Conservation (phyloP, 2,797 vertebrate species). For the Diglossa cyanea region DNA sequence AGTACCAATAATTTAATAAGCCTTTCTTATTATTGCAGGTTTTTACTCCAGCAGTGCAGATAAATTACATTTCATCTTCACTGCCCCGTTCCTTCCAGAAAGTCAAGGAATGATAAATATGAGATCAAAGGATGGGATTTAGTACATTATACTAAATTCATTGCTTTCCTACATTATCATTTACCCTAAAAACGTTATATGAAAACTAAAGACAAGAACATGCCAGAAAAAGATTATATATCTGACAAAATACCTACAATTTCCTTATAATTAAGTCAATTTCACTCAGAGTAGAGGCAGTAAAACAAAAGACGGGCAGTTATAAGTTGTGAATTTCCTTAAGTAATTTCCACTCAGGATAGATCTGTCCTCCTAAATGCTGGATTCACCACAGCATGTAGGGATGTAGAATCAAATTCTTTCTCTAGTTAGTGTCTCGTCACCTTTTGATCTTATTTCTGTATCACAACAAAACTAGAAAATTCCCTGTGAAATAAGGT, state of each 20-base stretch:
- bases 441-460: conserved; percentile 19
- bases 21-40: conserved; percentile 1
- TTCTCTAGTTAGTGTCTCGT: neutral
- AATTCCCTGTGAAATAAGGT: neutral
- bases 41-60: conserved; percentile 17
- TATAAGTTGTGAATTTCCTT: neutral
- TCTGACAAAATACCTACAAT: neutral
- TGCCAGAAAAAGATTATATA: neutral
- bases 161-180: neutral
- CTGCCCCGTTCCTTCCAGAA: neutral
- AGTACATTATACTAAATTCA: neutral
- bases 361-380: neutral
- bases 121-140: conserved; percentile 1
- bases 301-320: neutral
- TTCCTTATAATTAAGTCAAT: conserved; percentile 5
- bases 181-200: neutral
- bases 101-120: neutral
- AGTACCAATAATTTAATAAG: conserved; percentile 7
- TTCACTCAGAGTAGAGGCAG: neutral
- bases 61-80: conserved; percentile 13
- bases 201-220: neutral
- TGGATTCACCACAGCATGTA: neutral
- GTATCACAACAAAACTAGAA: neutral
- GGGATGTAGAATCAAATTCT: conserved; percentile 12
- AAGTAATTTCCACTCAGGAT: neutral